Base-by-base conservation (phyloP, 1,140 invertebrate genomes). In the Cylas formicarius region DNA sequence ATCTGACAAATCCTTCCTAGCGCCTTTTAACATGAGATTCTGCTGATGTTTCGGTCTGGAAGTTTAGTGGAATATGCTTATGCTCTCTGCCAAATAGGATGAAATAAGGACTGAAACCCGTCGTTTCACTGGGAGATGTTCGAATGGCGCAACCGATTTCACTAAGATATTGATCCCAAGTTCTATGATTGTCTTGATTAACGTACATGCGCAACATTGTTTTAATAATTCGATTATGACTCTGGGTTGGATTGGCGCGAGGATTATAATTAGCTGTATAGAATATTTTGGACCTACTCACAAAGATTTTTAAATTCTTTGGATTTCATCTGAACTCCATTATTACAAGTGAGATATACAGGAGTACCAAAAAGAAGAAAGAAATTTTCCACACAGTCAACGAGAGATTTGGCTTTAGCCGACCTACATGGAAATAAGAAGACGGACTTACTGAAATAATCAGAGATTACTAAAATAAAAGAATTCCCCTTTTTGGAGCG, bases 371-470 rank as follows among this genome's bases (percentile, higher is more conserved):
- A 53, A 13, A 50, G 11, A 3, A 56, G 24, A 35, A 54, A 48
- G 13, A 56, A 26, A 31, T 58, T 43, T 19, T 56, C 52, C 20
- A 58, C 26, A 16, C 24, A 11, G 10, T 39, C 36, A 8, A 52
- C 38, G 8, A 55, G 21, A 3, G 36, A 6, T 14, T 36, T 21
- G 2, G 55, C 35, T 1, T 31, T 52, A 8, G 50, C 36, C 1
- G 21, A 10, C 13, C 47, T 23, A 13, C 48, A 33, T 11, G 50
- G 31, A 35, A 52, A 46, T 0, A 48, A 9, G 1, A 52, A 3
- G 2, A 26, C 9, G 31, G 44, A 67, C 34, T 62, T 62, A 2
- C 53, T 61, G 35, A 65, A 62, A 14, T 54, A 46, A 50, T 68
- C 63, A 10, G 57, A 48, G 1, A 62, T 14, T 2, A 67, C 59